A percentile compares a stretch with the other conserved stretches of the same genome.
These are phyloP conservation scores for Serinus canaria DNA, from an alignment of 2,113 vertebrate species.

Conservation along the genomic window DNA sequence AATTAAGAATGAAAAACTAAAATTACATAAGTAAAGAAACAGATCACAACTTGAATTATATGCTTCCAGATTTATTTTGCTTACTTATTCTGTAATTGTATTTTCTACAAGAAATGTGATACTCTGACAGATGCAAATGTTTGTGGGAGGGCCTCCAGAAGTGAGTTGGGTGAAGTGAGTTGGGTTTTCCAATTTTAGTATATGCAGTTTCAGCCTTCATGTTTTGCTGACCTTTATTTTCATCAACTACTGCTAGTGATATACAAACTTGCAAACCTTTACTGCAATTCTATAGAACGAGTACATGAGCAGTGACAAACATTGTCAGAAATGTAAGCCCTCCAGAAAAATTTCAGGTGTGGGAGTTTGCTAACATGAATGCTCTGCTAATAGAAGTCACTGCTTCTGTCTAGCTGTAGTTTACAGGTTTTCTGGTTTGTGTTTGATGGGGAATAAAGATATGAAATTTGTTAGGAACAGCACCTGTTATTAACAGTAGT, in stretches of 20 bases:
- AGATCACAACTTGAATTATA: background rate
- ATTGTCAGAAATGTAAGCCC: background rate
- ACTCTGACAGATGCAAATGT: background rate
- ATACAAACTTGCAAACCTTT: background rate
- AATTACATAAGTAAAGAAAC: background rate
- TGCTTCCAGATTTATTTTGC: background rate
- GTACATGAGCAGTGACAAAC: background rate
- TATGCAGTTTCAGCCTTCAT: background rate
- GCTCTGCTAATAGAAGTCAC: background rate
- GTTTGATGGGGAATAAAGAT: background rate
- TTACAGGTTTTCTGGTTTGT: background rate
- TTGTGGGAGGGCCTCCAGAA: background rate
- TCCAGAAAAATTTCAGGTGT: background rate
- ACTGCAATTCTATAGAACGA: background rate
- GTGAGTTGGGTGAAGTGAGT: background rate
- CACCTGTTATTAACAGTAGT: background rate
- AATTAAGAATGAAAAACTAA: background rate
- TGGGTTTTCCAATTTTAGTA: background rate
- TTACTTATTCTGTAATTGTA: background rate
- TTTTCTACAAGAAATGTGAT: background rate
- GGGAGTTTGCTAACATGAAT: background rate
- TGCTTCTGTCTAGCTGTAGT: background rate
- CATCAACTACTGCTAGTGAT: background rate
- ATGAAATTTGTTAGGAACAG: background rate
- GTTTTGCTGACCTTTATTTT: constrained; percentile 1